Evolutionary conservation across 1,140 invertebrate genomes (phyloP).

Genomic region (Eriosoma lanigerum): DNA sequence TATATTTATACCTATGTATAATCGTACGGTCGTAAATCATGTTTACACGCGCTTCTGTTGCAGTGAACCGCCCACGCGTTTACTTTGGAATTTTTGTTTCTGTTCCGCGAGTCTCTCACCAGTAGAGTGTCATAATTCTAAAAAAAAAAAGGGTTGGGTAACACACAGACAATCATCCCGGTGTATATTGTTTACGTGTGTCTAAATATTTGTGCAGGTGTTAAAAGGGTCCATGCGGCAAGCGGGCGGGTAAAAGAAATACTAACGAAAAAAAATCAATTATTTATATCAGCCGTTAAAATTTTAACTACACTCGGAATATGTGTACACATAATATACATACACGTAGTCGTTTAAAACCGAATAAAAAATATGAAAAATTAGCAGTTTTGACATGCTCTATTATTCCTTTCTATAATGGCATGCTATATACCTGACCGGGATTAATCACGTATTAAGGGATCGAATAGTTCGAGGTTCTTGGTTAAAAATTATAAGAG

Average conservation of each 20-base stretch:
- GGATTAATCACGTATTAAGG: too few relatives aligned
- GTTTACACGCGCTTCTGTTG: conserved; percentile 17
- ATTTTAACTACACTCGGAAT: too few relatives aligned
- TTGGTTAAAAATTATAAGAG: too few relatives aligned
- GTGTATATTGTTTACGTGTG: conserved; percentile 17
- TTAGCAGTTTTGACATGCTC: too few relatives aligned
- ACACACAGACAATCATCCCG: conserved; percentile 9
- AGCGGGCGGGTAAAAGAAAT: background rate
- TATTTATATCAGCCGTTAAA: conserved; percentile 14
- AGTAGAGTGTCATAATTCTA: background rate
- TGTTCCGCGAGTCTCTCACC: background rate
- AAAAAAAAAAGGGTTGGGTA: too few relatives aligned
- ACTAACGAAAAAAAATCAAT: background rate
- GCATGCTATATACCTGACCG: too few relatives aligned
- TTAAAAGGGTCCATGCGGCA: conserved; percentile 10
- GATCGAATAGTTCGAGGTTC: too few relatives aligned
- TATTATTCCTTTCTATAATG: too few relatives aligned
- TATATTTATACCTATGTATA: too few relatives aligned
- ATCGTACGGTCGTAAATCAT: conserved; percentile 25
- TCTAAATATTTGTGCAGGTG: conserved; percentile 41
- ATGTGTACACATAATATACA: background rate
- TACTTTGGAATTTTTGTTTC: background rate
- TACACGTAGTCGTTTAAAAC: too few relatives aligned
- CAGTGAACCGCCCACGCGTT: conserved; percentile 15
- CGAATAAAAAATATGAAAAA: too few relatives aligned